Percentiles rank a stretch among this genome's conserved stretches.
These are phyloP conservation scores for Microctonus aethiopoides DNA, from an alignment of 2,888 invertebrate genomes.

Conservation along the genomic window DNA sequence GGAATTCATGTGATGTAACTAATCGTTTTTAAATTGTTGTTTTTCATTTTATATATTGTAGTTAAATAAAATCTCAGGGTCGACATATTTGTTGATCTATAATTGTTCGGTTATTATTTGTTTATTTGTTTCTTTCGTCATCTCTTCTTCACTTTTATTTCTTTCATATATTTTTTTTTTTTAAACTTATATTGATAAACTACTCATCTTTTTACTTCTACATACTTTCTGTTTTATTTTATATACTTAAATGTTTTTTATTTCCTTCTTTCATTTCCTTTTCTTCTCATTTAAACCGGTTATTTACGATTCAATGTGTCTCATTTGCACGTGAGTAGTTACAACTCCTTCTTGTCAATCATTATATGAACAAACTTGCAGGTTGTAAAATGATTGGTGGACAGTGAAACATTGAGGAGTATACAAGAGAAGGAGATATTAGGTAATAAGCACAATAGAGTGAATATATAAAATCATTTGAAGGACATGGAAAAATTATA, in stretches of 20 bases:
- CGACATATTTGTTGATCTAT: slow-evolving; percentile 34
- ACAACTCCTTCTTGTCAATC: slow-evolving; percentile 19
- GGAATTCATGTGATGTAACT: slow-evolving; percentile 25
- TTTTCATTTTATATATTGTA: slow-evolving; percentile 16
- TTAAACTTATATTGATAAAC: background rate
- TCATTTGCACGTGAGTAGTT: slow-evolving; percentile 10
- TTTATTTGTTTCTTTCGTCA: background rate
- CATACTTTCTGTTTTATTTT: background rate
- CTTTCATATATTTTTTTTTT: background rate
- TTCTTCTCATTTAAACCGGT: slow-evolving; percentile 27
- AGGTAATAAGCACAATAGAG: slow-evolving; percentile 29
- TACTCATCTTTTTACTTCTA: slow-evolving; percentile 7
- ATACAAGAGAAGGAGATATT: slow-evolving; percentile 20
- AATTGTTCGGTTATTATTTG: too few species aligned
- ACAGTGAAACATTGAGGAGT: slow-evolving; percentile 27
- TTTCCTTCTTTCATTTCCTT: slow-evolving; percentile 17
- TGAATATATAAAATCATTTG: slow-evolving; percentile 23
- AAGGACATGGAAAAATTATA: slow-evolving; percentile 32
- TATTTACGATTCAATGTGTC: slow-evolving; percentile 23
- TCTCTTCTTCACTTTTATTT: slow-evolving; percentile 5
- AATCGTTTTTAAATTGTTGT: slow-evolving; percentile 17
- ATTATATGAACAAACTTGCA: slow-evolving; percentile 15
- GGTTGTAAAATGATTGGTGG: slow-evolving; percentile 39
- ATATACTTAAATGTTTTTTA: slow-evolving; percentile 16
- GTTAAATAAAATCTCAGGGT: slow-evolving; percentile 38